phyloP scores from a whole-genome alignment of 1,140 invertebrate species.

The Lepidurus apus region DNA sequence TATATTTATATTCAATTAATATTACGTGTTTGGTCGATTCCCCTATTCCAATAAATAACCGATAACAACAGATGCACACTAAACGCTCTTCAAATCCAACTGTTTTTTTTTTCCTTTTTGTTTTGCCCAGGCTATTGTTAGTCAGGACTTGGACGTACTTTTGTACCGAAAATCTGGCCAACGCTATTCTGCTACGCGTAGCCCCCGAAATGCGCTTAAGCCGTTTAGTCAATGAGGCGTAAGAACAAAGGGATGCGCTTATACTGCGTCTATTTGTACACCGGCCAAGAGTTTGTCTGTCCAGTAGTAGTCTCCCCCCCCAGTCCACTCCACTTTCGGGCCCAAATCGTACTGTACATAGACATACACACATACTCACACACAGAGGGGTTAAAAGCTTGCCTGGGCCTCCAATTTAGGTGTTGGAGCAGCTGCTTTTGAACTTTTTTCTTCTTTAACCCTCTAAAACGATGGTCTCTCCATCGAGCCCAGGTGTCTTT shows the following conservation, averaged over 20 bases:
- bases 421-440: not conserved
- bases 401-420: not conserved
- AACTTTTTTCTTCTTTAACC: not conserved
- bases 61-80: no score
- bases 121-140: no score
- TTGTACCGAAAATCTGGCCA: no score
- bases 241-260: conserved; percentile 21
- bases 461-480: not conserved
- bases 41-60: no score
- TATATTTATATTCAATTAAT: no score
- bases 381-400: not conserved
- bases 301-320: not conserved
- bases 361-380: not conserved
- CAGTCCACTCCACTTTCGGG: not conserved
- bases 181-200: no score
- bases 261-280: not conserved
- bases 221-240: conserved; percentile 21
- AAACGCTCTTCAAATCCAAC: no score
- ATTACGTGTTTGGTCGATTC: no score
- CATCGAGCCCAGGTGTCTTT: not conserved
- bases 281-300: conserved; percentile 18
- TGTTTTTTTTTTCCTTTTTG: no score
- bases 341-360: not conserved
- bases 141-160: no score
- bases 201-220: not conserved